Conservation (phyloP, 2,888 invertebrate genomes). For the Zaprionus lineosus region DNA sequence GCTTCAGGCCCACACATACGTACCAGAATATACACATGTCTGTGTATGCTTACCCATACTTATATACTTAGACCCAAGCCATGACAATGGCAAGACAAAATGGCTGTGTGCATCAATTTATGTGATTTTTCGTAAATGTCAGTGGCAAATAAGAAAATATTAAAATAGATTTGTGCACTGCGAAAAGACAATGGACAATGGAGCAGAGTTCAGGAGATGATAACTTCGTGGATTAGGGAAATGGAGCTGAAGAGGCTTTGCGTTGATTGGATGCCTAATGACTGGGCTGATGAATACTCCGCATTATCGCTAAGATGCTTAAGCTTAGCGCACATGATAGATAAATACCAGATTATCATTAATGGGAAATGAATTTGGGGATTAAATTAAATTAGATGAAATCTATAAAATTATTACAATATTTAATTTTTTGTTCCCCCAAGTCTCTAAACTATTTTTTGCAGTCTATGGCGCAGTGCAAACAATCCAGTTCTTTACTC, state of each 20-base stretch:
- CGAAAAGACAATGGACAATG: conserved; percentile 57
- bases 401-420: too few relatives aligned
- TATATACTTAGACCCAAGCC: conserved; percentile 7
- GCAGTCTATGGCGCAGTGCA: conserved; percentile 16
- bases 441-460: conserved; percentile 1
- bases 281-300: conserved; percentile 18
- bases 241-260: conserved; percentile 34
- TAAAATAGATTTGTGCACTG: conserved; percentile 76
- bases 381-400: too few relatives aligned
- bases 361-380: too few relatives aligned
- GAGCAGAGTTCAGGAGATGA: conserved; percentile 46
- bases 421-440: neutral
- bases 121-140: conserved; percentile 75
- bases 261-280: conserved; percentile 36
- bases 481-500: conserved; percentile 17
- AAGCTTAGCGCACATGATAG: too few relatives aligned
- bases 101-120: conserved; percentile 74
- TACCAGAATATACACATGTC: too few relatives aligned
- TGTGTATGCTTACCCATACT: too few relatives aligned
- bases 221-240: conserved; percentile 25
- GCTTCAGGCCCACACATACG: conserved; percentile 11
- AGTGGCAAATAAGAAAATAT: conserved; percentile 78
- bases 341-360: too few relatives aligned
- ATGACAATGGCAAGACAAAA: conserved; percentile 50
- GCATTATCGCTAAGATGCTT: too few relatives aligned